Conservation (phyloP, 2,797 vertebrate species). For the Halcyon badia region DNA sequence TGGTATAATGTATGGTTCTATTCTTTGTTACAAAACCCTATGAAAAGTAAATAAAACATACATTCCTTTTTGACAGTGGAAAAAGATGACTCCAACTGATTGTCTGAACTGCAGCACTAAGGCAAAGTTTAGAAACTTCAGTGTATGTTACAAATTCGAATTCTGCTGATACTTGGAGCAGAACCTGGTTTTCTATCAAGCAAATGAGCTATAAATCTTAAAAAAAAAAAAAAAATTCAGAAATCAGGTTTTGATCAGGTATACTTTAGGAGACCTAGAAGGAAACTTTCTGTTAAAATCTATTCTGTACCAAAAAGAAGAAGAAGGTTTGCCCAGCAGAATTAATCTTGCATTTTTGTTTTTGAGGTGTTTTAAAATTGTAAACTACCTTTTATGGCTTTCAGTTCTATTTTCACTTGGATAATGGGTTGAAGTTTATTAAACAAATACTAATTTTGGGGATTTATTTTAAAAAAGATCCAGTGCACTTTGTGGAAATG, state of each 20-base stretch:
- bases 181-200: neutral
- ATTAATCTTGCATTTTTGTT: neutral
- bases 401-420: neutral
- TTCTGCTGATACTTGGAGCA: neutral
- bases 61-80: neutral
- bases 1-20: neutral
- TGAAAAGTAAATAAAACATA: neutral
- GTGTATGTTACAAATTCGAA: neutral
- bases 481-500: neutral
- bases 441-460: conserved; percentile 11
- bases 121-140: neutral
- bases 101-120: neutral
- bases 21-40: neutral
- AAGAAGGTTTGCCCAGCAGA: neutral
- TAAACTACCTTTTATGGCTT: neutral
- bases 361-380: neutral
- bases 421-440: conserved; percentile 2
- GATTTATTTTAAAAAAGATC: neutral
- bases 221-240: neutral
- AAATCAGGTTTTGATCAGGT: neutral
- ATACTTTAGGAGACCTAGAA: neutral
- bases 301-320: neutral
- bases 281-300: neutral
- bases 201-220: neutral
- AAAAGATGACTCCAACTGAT: neutral